Evolutionary conservation across 2,797 vertebrate genomes (phyloP).

Genomic region (Numenius phaeopus): DNA sequence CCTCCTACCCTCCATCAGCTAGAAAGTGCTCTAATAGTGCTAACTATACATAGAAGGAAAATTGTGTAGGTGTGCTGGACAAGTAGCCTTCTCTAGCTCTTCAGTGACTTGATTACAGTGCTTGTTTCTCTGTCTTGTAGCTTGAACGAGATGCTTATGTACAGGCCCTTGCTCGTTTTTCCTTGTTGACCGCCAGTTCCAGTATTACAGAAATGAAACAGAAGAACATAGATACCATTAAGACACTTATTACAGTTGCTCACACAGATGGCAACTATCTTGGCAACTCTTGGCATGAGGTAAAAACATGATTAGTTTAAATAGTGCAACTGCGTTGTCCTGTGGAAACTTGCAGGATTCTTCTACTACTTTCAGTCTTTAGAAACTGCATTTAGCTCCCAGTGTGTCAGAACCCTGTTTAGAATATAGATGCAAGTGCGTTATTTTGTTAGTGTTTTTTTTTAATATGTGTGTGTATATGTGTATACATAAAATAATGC

Average conservation of each 20-base stretch:
- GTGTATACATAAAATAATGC: neutral
- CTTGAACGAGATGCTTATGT: slow-evolving; percentile 97
- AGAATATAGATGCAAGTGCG: neutral
- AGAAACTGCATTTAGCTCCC: neutral
- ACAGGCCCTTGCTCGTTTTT: slow-evolving; percentile 96
- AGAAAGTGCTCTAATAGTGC: neutral
- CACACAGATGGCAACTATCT: slow-evolving; percentile 99
- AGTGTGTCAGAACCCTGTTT: neutral
- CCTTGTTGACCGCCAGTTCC: slow-evolving; percentile 95
- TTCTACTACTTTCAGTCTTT: neutral
- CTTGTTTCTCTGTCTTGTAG: slow-evolving; percentile 75
- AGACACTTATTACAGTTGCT: slow-evolving; percentile 98
- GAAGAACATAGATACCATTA: slow-evolving; percentile 99
- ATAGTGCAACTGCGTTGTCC: neutral
- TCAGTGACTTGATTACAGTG: neutral
- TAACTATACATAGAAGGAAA: neutral
- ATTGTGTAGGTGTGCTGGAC: neutral
- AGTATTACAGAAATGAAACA: slow-evolving; percentile 99
- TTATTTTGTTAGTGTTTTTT: neutral
- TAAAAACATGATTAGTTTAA: slow-evolving; percentile 55
- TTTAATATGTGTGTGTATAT: fast-evolving
- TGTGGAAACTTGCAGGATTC: neutral
- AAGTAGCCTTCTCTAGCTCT: neutral
- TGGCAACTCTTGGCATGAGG: slow-evolving; percentile 99
- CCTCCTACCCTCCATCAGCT: neutral